Evolutionary conservation across 2,797 vertebrate species (phyloP), one percentile per base, ranked within the genome.

Genomic region (Lagorchestes hirsutus): DNA sequence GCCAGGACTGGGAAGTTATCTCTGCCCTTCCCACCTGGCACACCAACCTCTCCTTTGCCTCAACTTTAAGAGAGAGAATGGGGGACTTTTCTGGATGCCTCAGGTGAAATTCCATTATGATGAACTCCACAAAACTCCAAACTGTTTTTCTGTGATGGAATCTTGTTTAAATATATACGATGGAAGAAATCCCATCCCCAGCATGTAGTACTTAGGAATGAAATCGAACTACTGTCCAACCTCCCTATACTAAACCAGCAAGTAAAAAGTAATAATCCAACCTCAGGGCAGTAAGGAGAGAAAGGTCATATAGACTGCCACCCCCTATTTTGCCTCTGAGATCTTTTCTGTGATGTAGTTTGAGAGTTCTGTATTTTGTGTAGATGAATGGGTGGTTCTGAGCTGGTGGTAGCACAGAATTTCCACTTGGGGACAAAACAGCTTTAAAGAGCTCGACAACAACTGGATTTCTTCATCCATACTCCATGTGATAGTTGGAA

Each of bases 71-170:
- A 87, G 74, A 50, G 74, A 82, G 74, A 90, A 93, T 95, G 98
- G 96, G 94, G 97, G 97, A 93, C 93, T 87, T 87, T 87, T 82
- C 74, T 97, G 97, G 82, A 50, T 94, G 96, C 98, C 97, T 95
- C 97, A 55, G 97, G 97, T 96, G 95, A 98, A 97, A 98, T 98
- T 98, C 97, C 97, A 97, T 96, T 93, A 55, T 95, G 95, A 95
- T 97, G 95, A 97, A 97, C 62, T 93, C 62, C 94, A 50, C 58
- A 74, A 90, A 95, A 91, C 96, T 96, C 95, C 94, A 91, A 96
- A 92, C 3, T 40, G 91, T 95, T 96, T 96, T 95, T 95, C 93
- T 91, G 93, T 92, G 92, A 90, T 91, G 55, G 59, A 96, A 92
- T 93, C 91, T 8, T 91, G 93, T 67, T 93, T 56, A 93, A 90